Percentiles rank a stretch among this genome's conserved stretches.
phyloP scores from a whole-genome alignment of 1,140 invertebrate genomes.

The Penaeus vannamei region DNA sequence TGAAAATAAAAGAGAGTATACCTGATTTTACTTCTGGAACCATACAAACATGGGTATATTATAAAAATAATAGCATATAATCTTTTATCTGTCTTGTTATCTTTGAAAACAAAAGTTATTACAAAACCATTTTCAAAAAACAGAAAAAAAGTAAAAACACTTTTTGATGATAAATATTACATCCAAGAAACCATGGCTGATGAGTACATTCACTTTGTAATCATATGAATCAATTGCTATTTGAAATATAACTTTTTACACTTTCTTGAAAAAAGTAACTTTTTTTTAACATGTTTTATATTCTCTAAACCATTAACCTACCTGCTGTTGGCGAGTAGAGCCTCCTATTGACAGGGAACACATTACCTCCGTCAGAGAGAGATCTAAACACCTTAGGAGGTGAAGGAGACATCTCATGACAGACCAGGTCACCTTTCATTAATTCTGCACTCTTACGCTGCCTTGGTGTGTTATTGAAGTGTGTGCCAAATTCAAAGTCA shows the following conservation, averaged over 20 bases:
- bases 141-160: no score
- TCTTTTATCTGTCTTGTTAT: no score
- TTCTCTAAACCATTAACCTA: constrained; percentile 9
- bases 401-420: constrained; percentile 50
- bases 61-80: no score
- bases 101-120: no score
- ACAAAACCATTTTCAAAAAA: no score
- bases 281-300: neutral
- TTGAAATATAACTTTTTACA: no score
- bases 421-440: constrained; percentile 35
- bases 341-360: constrained; percentile 57
- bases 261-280: no score
- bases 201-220: no score
- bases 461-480: constrained; percentile 57
- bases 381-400: constrained; percentile 63
- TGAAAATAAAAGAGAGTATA: constrained; percentile 14
- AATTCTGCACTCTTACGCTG: constrained; percentile 62
- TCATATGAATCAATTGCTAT: no score
- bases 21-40: neutral
- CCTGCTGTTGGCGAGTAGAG: constrained; percentile 50
- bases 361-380: constrained; percentile 58
- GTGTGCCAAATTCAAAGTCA: constrained; percentile 61
- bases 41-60: neutral
- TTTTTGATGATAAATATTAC: no score
- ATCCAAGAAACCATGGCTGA: no score